Percentiles rank a stretch among this genome's conserved stretches.
phyloP scores from a whole-genome alignment of 2,888 invertebrate genomes.

The Suillia variegata region DNA sequence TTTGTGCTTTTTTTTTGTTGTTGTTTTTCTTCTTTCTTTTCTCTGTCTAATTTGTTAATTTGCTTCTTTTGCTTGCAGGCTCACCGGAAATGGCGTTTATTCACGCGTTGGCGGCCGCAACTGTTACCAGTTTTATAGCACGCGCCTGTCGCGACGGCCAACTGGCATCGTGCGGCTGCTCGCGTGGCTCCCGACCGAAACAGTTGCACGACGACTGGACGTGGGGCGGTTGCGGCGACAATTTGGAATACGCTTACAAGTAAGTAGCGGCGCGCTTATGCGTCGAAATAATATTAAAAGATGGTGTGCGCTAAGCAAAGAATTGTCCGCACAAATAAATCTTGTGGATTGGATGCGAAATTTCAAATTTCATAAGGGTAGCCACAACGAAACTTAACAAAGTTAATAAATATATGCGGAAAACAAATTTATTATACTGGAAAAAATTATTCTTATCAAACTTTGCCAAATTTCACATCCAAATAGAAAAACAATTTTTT shows the following conservation, averaged over 20 bases:
- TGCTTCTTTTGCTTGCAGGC: conserved; percentile 64
- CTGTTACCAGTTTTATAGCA: conserved; percentile 86
- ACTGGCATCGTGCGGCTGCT: conserved; percentile 88
- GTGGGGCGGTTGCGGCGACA: conserved; percentile 98
- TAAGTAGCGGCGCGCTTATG: conserved; percentile 65
- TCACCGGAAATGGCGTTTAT: conserved; percentile 90
- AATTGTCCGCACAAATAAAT: too few species aligned
- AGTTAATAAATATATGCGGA: too few species aligned
- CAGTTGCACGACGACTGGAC: conserved; percentile 91
- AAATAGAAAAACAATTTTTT: too few species aligned
- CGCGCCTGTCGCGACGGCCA: conserved; percentile 91
- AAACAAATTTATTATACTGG: too few species aligned
- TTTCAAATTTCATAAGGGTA: too few species aligned
- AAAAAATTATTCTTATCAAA: too few species aligned
- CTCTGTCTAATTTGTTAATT: background rate
- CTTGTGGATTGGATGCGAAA: too few species aligned
- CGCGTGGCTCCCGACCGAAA: conserved; percentile 78
- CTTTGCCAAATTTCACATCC: too few species aligned
- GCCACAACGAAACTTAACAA: too few species aligned
- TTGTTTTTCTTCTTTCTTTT: conserved; percentile 4
- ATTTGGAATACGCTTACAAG: conserved; percentile 95
- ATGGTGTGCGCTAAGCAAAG: too few species aligned
- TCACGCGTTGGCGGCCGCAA: conserved; percentile 87
- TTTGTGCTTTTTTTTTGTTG: conserved; percentile 7
- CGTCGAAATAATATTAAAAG: too few species aligned